Percentiles rank a stretch among this genome's conserved stretches.
These are phyloP conservation scores for Zosterops borbonicus DNA, from an alignment of 2,113 vertebrate genomes.

Conservation along the genomic window DNA sequence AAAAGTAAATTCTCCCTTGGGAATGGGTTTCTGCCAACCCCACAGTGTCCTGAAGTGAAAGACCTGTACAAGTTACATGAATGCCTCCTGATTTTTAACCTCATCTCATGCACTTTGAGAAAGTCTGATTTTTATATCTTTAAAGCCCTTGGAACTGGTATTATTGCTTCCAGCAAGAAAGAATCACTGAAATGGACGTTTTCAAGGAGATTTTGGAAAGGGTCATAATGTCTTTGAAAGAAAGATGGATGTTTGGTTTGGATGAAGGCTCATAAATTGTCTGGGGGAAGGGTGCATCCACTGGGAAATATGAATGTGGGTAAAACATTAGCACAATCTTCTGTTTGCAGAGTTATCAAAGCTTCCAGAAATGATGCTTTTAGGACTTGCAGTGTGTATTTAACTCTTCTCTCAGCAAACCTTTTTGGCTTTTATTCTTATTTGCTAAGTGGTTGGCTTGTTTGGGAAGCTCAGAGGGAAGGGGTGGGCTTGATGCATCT, in stretches of 20 bases:
- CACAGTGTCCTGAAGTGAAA: too few relatives aligned
- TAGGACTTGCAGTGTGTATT: background rate
- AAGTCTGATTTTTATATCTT: background rate
- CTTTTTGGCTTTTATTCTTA: background rate
- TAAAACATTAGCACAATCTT: background rate
- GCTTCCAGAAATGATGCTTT: conserved; percentile 6
- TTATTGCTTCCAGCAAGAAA: background rate
- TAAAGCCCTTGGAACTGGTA: background rate
- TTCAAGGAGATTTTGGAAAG: background rate
- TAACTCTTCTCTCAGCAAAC: background rate
- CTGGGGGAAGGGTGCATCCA: background rate
- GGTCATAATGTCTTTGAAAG: background rate
- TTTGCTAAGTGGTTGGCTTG: background rate
- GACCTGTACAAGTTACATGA: background rate
- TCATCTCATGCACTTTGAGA: background rate
- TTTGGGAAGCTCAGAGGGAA: background rate
- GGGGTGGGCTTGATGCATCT: background rate
- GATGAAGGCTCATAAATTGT: background rate
- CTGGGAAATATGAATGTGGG: background rate
- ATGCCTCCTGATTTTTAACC: background rate
- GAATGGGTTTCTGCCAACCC: background rate
- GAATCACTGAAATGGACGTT: background rate
- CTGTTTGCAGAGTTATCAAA: conserved; percentile 5
- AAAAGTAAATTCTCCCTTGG: background rate
- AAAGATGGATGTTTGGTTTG: background rate